These are phyloP conservation scores for Idaea biselata DNA, from an alignment of 2,888 invertebrate genomes.

Conservation along the genomic window DNA sequence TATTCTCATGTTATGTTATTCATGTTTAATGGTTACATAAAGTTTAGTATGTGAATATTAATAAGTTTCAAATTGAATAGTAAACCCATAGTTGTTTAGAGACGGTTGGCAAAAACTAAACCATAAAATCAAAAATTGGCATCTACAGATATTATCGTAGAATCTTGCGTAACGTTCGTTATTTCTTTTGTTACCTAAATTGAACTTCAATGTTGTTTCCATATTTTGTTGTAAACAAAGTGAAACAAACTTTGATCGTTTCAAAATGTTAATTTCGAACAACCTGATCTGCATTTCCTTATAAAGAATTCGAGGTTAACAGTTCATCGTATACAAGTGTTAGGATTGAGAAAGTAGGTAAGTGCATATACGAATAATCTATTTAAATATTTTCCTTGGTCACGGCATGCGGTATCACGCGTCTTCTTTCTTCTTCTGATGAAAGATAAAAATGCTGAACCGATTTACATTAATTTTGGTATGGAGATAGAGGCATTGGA, in stretches of 20 bases:
- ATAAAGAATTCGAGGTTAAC: constrained; percentile 55
- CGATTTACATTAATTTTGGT: too few relatives aligned
- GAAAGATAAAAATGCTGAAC: too few relatives aligned
- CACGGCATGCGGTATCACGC: too few relatives aligned
- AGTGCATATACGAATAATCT: constrained; percentile 31
- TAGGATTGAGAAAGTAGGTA: constrained; percentile 41
- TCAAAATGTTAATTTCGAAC: constrained; percentile 54
- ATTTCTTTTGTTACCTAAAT: not conserved
- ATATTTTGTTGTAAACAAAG: constrained; percentile 26
- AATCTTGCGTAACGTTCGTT: not conserved
- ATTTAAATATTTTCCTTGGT: too few relatives aligned
- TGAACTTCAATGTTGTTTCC: not conserved
- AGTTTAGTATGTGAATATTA: not conserved
- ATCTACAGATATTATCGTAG: constrained; percentile 3
- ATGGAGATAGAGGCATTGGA: too few relatives aligned
- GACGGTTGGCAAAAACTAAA: constrained; percentile 23
- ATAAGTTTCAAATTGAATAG: not conserved
- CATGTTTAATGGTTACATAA: not conserved
- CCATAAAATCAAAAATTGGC: constrained; percentile 31
- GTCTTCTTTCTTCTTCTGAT: too few relatives aligned
- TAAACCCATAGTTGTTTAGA: constrained; percentile 13
- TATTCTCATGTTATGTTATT: constrained; percentile 22
- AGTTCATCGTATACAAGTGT: constrained; percentile 52
- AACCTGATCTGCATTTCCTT: constrained; percentile 58
- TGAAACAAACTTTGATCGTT: constrained; percentile 45